Conservation (phyloP, 2,113 vertebrate species). For the Phrynosoma platyrhinos region DNA sequence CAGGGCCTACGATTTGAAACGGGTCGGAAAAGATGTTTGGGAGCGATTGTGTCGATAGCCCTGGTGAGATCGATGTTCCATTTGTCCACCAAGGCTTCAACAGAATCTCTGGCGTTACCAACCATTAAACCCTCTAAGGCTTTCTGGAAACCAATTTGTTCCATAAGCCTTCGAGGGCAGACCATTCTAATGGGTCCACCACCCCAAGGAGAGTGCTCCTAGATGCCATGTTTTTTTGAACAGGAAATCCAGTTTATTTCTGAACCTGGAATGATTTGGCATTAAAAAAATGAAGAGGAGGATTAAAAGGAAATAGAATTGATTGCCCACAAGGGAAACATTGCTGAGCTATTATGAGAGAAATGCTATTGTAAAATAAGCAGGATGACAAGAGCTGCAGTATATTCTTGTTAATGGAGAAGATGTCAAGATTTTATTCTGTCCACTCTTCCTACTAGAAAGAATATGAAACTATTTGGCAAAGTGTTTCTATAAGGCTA, state of each 20-base stretch:
- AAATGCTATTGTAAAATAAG: background rate
- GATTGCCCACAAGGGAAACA: background rate
- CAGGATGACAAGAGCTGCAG: background rate
- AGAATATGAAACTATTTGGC: background rate
- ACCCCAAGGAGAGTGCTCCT: no score
- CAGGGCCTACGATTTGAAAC: no score
- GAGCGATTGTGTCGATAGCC: no score
- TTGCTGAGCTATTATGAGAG: background rate
- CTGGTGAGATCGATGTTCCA: no score
- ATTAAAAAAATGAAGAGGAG: background rate
- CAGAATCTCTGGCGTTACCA: no score
- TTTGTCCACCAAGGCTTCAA: no score
- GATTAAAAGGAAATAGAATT: background rate
- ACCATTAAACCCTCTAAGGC: no score
- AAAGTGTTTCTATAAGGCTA: background rate
- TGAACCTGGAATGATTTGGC: background rate
- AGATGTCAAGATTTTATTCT: background rate
- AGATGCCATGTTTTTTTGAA: background rate
- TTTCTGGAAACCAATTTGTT: no score
- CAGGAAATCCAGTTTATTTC: background rate
- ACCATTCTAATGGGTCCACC: no score
- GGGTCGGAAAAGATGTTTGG: no score
- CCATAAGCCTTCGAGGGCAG: no score
- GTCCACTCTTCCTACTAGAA: background rate
- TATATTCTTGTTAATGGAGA: background rate